These are phyloP conservation scores for Neomonachus schauinslandi DNA, from an alignment of 2,113 vertebrate species.

Conservation along the genomic window DNA sequence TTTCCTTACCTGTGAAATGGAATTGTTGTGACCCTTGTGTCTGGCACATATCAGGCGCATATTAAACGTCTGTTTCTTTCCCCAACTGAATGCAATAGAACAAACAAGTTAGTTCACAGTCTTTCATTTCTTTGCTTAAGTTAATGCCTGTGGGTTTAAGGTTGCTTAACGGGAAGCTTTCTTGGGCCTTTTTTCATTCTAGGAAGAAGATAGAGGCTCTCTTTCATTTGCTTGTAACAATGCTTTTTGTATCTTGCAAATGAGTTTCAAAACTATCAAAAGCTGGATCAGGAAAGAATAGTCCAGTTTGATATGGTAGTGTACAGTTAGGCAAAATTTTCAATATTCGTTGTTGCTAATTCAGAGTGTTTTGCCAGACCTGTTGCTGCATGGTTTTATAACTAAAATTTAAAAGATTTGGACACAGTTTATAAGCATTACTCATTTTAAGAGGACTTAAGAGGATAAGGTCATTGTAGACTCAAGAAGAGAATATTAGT, in stretches of 20 bases:
- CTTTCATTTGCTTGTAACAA: not conserved
- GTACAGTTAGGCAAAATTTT: not conserved
- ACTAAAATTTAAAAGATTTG: slow-evolving; percentile 55
- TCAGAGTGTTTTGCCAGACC: slow-evolving; percentile 22
- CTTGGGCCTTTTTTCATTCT: not conserved
- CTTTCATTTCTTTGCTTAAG: not conserved
- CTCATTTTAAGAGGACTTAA: slow-evolving; percentile 38
- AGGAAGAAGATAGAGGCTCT: not conserved
- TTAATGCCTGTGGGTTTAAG: not conserved
- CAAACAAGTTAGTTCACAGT: not conserved
- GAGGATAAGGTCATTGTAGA: slow-evolving; percentile 37
- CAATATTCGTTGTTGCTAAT: not conserved
- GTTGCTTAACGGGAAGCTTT: not conserved
- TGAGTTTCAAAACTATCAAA: slow-evolving; percentile 29
- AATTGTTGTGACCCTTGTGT: not conserved
- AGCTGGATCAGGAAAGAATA: not conserved
- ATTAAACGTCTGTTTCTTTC: not conserved
- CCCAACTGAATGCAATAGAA: not conserved
- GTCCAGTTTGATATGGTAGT: not conserved
- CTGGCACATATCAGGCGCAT: not conserved
- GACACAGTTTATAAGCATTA: slow-evolving; percentile 6
- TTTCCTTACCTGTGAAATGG: not conserved
- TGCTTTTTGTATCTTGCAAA: not conserved
- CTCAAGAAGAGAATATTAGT: slow-evolving; percentile 35
- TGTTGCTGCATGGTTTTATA: not conserved